Evolutionary conservation across 1,140 invertebrate genomes (phyloP).

Genomic region (Drosophila nikananu): DNA sequence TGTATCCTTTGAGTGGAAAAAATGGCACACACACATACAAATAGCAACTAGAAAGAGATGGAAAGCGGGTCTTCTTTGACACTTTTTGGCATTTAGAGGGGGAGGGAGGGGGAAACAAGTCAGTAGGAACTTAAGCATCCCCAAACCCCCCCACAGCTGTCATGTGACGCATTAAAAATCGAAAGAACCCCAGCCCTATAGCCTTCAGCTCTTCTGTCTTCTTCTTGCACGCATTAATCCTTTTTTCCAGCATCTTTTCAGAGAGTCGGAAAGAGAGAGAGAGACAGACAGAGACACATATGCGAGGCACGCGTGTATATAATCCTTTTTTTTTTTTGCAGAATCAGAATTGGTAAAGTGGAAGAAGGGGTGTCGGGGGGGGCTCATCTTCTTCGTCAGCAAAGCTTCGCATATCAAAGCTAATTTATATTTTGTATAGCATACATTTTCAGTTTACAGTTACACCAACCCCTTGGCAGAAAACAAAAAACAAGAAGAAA

Average conservation of each 20-base stretch:
- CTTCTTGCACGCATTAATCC: conserved; percentile 74
- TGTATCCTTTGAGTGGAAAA: conserved; percentile 46
- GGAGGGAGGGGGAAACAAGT: neutral
- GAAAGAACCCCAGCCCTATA: conserved; percentile 36
- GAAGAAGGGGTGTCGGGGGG: neutral
- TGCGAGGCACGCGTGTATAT: conserved; percentile 66
- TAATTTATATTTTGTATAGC: conserved; percentile 82
- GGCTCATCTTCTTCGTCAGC: conserved; percentile 64
- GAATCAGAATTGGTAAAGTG: neutral
- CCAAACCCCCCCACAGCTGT: conserved; percentile 33
- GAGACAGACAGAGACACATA: conserved; percentile 39
- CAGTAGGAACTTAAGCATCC: conserved; percentile 31
- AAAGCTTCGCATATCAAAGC: conserved; percentile 80
- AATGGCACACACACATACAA: conserved; percentile 2
- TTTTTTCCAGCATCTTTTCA: conserved; percentile 80
- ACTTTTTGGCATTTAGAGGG: conserved; percentile 47
- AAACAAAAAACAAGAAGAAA: conserved; percentile 8
- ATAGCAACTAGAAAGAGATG: neutral
- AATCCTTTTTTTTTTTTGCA: conserved; percentile 72
- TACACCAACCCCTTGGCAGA: conserved; percentile 1
- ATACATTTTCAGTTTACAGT: conserved; percentile 64
- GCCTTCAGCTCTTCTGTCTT: neutral
- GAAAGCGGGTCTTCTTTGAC: conserved; percentile 64
- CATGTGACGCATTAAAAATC: conserved; percentile 80
- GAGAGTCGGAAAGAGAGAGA: conserved; percentile 10